Percentiles rank a stretch among this genome's conserved stretches.
Evolutionary conservation across 2,797 vertebrate species (phyloP).

Genomic region (Hemitrygon akajei): DNA sequence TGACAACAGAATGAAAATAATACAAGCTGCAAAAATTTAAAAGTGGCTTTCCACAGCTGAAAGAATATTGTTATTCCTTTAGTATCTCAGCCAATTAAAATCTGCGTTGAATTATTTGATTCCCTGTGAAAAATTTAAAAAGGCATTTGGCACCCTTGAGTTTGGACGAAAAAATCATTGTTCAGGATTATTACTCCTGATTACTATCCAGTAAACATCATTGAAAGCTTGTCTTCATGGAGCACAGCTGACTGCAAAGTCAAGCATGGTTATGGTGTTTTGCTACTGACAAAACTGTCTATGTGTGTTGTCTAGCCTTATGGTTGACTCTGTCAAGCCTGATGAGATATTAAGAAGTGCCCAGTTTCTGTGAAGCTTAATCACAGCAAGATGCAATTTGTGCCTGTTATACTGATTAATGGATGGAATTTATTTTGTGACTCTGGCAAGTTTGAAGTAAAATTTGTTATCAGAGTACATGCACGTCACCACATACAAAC

Average conservation of each 20-base stretch:
- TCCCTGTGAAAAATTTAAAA: neutral
- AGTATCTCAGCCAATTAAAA: neutral
- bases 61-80: neutral
- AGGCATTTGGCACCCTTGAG: neutral
- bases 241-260: neutral
- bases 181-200: neutral
- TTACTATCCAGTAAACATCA: neutral
- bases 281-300: neutral
- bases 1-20: neutral
- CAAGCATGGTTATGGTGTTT: neutral
- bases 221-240: neutral
- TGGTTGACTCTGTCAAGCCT: no score
- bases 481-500: no score
- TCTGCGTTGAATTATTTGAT: neutral
- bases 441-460: no score
- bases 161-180: neutral
- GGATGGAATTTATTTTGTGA: no score
- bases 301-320: neutral
- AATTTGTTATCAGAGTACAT: no score
- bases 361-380: neutral
- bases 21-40: neutral
- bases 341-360: neutral
- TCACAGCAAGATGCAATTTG: neutral
- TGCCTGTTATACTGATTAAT: no score
- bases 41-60: neutral